A percentile compares a stretch with the other conserved stretches of the same genome.
phyloP scores from a whole-genome alignment of 1,140 invertebrate species.

The Lepidurus arcticus region DNA sequence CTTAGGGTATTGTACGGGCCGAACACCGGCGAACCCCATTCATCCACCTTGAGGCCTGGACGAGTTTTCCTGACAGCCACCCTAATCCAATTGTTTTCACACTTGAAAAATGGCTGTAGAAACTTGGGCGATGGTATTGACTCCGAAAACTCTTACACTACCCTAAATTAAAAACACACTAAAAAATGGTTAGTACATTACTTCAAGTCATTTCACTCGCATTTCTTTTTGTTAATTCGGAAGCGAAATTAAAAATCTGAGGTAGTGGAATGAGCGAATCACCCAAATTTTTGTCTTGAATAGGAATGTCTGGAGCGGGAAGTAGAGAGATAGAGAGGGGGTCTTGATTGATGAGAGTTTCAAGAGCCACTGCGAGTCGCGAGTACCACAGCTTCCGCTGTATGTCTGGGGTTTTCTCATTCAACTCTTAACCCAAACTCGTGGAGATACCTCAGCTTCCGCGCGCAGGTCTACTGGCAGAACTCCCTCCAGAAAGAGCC shows the following conservation, averaged over 20 bases:
- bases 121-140: background rate
- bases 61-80: background rate
- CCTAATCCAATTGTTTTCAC: background rate
- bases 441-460: conserved; percentile 3
- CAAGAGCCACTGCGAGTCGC: background rate
- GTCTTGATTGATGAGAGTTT: background rate
- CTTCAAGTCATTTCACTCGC: background rate
- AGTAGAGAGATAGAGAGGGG: background rate
- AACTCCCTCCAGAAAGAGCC: background rate
- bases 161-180: background rate
- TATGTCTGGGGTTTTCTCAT: background rate
- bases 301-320: background rate
- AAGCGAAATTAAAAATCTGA: too few species aligned
- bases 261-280: too few species aligned
- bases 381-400: background rate
- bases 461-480: background rate
- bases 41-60: background rate
- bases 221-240: background rate
- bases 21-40: background rate
- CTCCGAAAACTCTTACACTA: background rate
- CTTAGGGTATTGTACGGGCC: conserved; percentile 1
- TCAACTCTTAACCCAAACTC: background rate
- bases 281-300: too few species aligned
- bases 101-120: background rate
- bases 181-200: background rate